These are phyloP conservation scores for Thinocorus orbignyianus DNA, from an alignment of 2,113 vertebrate species.

Conservation along the genomic window DNA sequence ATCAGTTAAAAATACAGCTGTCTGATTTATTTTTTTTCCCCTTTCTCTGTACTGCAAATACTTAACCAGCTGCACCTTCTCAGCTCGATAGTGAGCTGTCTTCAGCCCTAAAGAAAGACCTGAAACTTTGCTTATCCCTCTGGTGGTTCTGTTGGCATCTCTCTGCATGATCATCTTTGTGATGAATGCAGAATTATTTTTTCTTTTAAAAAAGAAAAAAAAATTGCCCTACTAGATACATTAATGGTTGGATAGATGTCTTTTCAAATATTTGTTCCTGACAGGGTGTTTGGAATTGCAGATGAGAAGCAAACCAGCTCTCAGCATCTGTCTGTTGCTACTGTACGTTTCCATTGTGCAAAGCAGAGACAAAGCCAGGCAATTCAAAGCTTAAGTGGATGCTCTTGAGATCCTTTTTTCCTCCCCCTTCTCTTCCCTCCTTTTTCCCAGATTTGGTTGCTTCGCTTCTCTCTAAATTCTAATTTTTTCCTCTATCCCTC, in stretches of 20 bases:
- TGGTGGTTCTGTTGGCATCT: conserved; percentile 13
- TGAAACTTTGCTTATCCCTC: conserved; percentile 50
- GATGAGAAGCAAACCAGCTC: conserved; percentile 65
- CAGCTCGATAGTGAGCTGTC: neutral
- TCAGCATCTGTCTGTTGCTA: conserved; percentile 53
- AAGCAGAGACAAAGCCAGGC: conserved; percentile 46
- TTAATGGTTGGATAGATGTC: conserved; percentile 63
- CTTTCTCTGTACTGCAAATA: neutral
- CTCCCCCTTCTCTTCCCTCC: neutral
- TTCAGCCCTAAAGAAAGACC: conserved; percentile 28
- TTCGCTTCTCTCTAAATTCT: neutral
- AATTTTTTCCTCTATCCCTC: neutral
- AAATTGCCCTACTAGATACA: neutral
- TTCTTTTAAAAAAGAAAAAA: neutral
- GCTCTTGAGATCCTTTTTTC: conserved; percentile 19
- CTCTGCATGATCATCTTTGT: neutral
- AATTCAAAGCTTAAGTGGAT: conserved; percentile 62
- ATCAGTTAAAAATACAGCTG: conserved; percentile 67
- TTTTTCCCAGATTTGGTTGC: neutral
- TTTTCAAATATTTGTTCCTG: conserved; percentile 72
- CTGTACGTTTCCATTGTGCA: conserved; percentile 52
- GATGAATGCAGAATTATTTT: conserved; percentile 35
- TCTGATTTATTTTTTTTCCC: neutral
- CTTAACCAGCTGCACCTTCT: conserved; percentile 46
- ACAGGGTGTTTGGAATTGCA: conserved; percentile 70